These are phyloP conservation scores for Anthophora plumipes DNA, from an alignment of 2,888 invertebrate species.

Conservation along the genomic window DNA sequence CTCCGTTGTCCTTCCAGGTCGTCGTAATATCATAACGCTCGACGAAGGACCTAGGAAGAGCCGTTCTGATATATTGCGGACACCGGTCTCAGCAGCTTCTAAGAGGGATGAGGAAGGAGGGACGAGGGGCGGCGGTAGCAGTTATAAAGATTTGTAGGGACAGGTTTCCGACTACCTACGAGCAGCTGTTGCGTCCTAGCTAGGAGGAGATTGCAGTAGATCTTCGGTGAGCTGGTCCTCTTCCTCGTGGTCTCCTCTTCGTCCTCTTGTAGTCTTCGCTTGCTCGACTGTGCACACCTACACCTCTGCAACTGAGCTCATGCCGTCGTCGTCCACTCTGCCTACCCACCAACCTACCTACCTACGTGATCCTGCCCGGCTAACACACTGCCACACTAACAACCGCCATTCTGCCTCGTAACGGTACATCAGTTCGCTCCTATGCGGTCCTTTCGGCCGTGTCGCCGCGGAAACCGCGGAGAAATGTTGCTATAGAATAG, in stretches of 20 bases:
- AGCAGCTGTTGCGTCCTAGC: slow-evolving; percentile 69
- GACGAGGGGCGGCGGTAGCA: slow-evolving; percentile 60
- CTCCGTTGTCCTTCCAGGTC: slow-evolving; percentile 13
- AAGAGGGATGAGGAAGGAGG: background rate
- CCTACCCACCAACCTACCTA: slow-evolving; percentile 62
- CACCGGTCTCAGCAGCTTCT: slow-evolving; percentile 5
- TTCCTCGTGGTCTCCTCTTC: slow-evolving; percentile 37
- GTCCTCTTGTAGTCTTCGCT: slow-evolving; percentile 37
- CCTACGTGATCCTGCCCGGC: slow-evolving; percentile 77
- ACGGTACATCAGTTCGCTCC: slow-evolving; percentile 76
- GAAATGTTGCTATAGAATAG: background rate
- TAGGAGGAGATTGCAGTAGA: slow-evolving; percentile 63
- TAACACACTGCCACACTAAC: slow-evolving; percentile 81
- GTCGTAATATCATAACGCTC: slow-evolving; percentile 43
- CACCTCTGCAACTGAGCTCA: slow-evolving; percentile 57
- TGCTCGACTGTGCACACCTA: slow-evolving; percentile 63
- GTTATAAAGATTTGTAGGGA: slow-evolving; percentile 80
- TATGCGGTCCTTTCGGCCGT: slow-evolving; percentile 66
- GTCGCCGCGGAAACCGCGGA: slow-evolving; percentile 34
- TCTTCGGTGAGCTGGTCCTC: slow-evolving; percentile 59
- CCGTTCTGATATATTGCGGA: slow-evolving; percentile 51
- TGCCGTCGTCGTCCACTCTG: slow-evolving; percentile 48
- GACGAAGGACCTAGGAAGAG: slow-evolving; percentile 37
- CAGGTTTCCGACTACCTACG: slow-evolving; percentile 75
- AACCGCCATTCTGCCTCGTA: slow-evolving; percentile 73